A percentile compares a stretch with the other conserved stretches of the same genome.
Evolutionary conservation across 92 coral and sea anemone species (phyloP).

Genomic region (Galaxea fascicularis): DNA sequence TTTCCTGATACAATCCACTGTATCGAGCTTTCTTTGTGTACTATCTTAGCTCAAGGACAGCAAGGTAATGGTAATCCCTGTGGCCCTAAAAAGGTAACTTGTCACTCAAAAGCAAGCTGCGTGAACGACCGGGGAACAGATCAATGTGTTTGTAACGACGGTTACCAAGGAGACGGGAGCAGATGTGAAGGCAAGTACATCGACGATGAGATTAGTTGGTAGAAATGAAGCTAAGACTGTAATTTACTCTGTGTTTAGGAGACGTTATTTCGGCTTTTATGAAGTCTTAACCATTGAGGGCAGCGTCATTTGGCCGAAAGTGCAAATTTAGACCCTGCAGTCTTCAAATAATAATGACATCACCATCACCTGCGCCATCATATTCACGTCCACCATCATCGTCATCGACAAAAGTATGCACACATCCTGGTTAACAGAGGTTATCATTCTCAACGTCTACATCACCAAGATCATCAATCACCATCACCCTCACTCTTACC

Average conservation of each 20-base stretch:
- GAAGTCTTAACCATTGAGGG: too few relatives aligned
- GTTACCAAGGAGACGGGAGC: conserved; percentile 80
- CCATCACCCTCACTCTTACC: background rate
- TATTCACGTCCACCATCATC: background rate
- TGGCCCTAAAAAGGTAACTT: conserved; percentile 67
- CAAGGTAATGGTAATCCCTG: conserved; percentile 44
- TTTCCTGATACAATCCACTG: background rate
- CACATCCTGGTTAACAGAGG: too few relatives aligned
- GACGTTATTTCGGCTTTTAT: too few relatives aligned
- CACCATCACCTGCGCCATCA: too few relatives aligned
- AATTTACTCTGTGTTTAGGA: too few relatives aligned
- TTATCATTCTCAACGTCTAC: too few relatives aligned
- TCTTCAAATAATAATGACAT: too few relatives aligned
- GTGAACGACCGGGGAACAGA: conserved; percentile 53
- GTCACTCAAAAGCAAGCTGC: conserved; percentile 78
- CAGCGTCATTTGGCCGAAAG: too few relatives aligned
- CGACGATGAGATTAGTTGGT: background rate
- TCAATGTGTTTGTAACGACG: conserved; percentile 77
- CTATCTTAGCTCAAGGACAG: conserved; percentile 37
- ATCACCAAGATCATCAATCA: background rate
- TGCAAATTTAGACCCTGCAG: too few relatives aligned
- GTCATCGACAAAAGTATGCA: background rate
- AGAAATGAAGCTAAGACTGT: too few relatives aligned
- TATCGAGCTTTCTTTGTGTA: too few relatives aligned
- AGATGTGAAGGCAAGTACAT: conserved; percentile 30